phyloP scores from a whole-genome alignment of 30 jellyfish, hydroid and myxozoan genomes.

The Haliclystus octoradiatus region DNA sequence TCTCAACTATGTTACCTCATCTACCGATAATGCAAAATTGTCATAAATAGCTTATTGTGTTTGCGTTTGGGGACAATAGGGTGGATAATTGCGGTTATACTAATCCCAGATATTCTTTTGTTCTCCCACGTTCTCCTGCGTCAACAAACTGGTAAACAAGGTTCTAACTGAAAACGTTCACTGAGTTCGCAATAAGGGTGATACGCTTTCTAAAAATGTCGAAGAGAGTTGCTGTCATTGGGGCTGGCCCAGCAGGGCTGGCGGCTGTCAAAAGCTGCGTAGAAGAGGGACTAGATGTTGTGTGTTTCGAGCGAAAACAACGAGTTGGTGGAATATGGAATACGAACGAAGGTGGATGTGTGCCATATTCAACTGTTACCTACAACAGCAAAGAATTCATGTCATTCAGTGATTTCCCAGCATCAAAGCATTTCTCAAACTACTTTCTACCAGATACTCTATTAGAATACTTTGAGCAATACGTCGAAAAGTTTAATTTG shows the following conservation, averaged over 20 bases:
- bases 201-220: no score
- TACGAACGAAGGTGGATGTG: slow-evolving; percentile 43
- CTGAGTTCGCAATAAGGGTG: no score
- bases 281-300: slow-evolving; percentile 83
- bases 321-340: slow-evolving; percentile 78
- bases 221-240: slow-evolving; percentile 60
- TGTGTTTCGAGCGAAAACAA: slow-evolving; percentile 68
- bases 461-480: slow-evolving; percentile 55
- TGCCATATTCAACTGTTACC: slow-evolving; percentile 65
- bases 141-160: no score
- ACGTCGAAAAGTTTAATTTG: slow-evolving; percentile 38
- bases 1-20: no score
- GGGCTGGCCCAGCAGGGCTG: slow-evolving; percentile 78
- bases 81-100: no score
- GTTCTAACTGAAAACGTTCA: no score
- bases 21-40: no score
- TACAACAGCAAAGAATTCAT: slow-evolving; percentile 82
- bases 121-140: no score
- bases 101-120: no score
- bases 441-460: slow-evolving; percentile 59
- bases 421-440: slow-evolving; percentile 54
- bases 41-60: no score
- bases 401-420: slow-evolving; percentile 83
- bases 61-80: no score
- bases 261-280: slow-evolving; percentile 53